Conservation (phyloP, 2,888 invertebrate species). For the Melangyna quadrimaculata region DNA sequence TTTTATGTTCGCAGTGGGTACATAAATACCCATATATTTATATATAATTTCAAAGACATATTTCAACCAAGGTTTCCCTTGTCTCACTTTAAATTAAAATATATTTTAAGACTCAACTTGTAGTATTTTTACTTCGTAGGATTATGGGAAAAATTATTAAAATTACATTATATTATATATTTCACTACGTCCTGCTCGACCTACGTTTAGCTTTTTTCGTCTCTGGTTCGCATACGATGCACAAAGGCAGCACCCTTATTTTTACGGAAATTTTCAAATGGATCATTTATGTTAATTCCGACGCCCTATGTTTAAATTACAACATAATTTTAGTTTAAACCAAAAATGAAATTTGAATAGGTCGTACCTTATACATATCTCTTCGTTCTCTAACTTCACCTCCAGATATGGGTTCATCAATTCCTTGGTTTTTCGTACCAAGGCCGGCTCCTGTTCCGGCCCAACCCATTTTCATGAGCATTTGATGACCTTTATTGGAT, state of each 20-base stretch:
- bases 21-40: constrained; percentile 17
- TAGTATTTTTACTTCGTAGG: not conserved
- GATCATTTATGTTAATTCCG: constrained; percentile 95
- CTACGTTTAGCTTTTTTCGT: constrained; percentile 83
- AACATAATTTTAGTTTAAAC: not conserved
- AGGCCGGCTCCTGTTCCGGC: constrained; percentile 92
- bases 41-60: not conserved
- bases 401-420: constrained; percentile 95
- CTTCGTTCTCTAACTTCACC: constrained; percentile 94
- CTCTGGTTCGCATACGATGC: constrained; percentile 94
- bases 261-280: constrained; percentile 98
- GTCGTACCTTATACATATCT: constrained; percentile 91
- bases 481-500: constrained; percentile 97
- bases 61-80: not conserved
- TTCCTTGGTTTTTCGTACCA: constrained; percentile 97
- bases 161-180: not conserved
- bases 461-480: constrained; percentile 99
- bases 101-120: not conserved
- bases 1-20: constrained; percentile 32
- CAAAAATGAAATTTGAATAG: not conserved
- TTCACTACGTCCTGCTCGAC: not conserved
- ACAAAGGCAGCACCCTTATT: constrained; percentile 97
- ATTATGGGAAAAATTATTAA: not conserved
- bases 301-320: constrained; percentile 85
- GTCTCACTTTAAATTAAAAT: not conserved